phyloP scores from a whole-genome alignment of 92 coral and sea anemone genomes.

The Zoanthus sansibaricus region DNA sequence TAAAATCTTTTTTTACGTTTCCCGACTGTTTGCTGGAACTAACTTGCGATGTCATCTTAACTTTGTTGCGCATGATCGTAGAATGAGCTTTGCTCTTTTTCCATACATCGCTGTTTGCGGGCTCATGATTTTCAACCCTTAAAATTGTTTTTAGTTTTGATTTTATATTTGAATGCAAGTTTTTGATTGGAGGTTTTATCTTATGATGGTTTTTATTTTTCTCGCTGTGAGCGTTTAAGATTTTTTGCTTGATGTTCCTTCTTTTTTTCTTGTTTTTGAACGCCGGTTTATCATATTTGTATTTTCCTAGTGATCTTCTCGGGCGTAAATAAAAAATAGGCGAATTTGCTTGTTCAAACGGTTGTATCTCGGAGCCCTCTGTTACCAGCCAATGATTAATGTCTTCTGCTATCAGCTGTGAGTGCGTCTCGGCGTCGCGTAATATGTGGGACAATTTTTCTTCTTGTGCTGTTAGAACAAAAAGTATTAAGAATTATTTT shows the following conservation, averaged over 20 bases:
- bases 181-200: background rate
- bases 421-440: constrained; percentile 65
- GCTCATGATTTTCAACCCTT: background rate
- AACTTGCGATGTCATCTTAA: background rate
- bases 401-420: constrained; percentile 76
- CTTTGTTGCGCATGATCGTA: background rate
- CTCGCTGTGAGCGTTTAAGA: background rate
- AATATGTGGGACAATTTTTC: constrained; percentile 54
- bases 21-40: background rate
- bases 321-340: constrained; percentile 33
- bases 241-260: background rate
- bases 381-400: constrained; percentile 71
- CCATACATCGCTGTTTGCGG: background rate
- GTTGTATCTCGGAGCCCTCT: constrained; percentile 52
- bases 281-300: background rate
- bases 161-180: background rate
- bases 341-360: constrained; percentile 19
- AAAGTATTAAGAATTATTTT: background rate
- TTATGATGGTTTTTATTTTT: background rate
- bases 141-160: background rate
- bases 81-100: background rate
- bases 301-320: constrained; percentile 35
- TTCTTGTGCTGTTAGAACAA: background rate
- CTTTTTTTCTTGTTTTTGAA: background rate
- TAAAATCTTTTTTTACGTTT: constrained; percentile 13